phyloP scores from a whole-genome alignment of 2,113 vertebrate genomes.

The Antennarius striatus region DNA sequence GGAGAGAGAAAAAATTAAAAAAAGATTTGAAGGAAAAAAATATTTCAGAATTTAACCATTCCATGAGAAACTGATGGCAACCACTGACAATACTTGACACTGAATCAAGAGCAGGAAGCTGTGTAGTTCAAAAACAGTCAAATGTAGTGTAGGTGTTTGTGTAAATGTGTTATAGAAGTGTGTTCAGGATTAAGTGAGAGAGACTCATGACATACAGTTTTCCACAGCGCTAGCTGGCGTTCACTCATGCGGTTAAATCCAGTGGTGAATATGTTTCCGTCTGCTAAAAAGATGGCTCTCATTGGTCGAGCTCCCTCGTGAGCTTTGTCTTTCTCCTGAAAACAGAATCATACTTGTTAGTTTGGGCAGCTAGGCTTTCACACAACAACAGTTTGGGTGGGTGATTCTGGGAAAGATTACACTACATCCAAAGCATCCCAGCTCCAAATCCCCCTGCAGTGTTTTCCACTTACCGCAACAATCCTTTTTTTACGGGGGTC shows the following conservation, averaged over 20 bases:
- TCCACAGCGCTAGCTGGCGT: conserved; percentile 96
- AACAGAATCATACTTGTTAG: conserved; percentile 50
- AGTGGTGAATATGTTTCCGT: conserved; percentile 96
- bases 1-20: background rate
- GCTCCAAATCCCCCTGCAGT: background rate
- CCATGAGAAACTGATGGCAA: background rate
- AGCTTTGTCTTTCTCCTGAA: conserved; percentile 95
- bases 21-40: background rate
- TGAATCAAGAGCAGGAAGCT: background rate
- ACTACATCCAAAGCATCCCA: background rate
- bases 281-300: conserved; percentile 93
- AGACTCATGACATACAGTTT: conserved; percentile 79
- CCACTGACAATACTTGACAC: background rate
- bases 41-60: background rate
- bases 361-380: background rate
- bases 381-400: background rate
- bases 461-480: conserved; percentile 81
- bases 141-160: background rate
- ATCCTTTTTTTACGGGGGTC: conserved; percentile 93
- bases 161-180: background rate
- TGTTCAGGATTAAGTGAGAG: conserved; percentile 21
- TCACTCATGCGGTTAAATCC: conserved; percentile 99
- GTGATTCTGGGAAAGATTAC: conserved; percentile 17
- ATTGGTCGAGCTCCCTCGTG: conserved; percentile 95
- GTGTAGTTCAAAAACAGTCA: background rate